A percentile compares a stretch with the other conserved stretches of the same genome.
These are phyloP conservation scores for Sphaerodactylus townsendi DNA, from an alignment of 2,113 vertebrate genomes.

Conservation along the genomic window DNA sequence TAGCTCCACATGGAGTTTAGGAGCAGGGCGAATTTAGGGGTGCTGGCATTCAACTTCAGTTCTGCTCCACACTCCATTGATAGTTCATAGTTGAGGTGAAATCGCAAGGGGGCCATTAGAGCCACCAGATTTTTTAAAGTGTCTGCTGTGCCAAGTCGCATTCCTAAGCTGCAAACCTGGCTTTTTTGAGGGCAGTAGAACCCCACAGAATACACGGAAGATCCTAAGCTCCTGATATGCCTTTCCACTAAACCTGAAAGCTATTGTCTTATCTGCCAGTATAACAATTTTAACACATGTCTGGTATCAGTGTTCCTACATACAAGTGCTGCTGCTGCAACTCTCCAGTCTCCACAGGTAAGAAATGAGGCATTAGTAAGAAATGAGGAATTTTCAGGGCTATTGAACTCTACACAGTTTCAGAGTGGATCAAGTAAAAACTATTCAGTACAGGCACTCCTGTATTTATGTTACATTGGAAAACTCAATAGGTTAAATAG, in stretches of 20 bases:
- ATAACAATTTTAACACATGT: neutral
- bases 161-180: too few species aligned
- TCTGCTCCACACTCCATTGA: too few species aligned
- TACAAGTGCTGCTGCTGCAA: neutral
- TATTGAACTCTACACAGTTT: slow-evolving; percentile 17
- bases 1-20: too few species aligned
- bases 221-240: too few species aligned
- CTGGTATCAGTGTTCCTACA: neutral
- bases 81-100: too few species aligned
- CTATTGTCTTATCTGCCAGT: neutral
- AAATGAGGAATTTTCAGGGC: slow-evolving; percentile 23
- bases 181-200: too few species aligned
- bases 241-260: too few species aligned
- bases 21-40: too few species aligned
- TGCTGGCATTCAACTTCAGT: too few species aligned
- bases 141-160: too few species aligned
- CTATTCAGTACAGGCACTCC: neutral
- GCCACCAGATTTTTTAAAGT: too few species aligned
- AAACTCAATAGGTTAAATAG: slow-evolving; percentile 13
- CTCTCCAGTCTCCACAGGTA: rapidly evolving
- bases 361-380: slow-evolving; percentile 29
- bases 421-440: neutral
- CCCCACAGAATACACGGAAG: neutral
- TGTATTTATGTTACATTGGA: neutral
- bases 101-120: too few species aligned